Conservation (phyloP, 2,113 vertebrate species). For the Oplegnathus fasciatus region DNA sequence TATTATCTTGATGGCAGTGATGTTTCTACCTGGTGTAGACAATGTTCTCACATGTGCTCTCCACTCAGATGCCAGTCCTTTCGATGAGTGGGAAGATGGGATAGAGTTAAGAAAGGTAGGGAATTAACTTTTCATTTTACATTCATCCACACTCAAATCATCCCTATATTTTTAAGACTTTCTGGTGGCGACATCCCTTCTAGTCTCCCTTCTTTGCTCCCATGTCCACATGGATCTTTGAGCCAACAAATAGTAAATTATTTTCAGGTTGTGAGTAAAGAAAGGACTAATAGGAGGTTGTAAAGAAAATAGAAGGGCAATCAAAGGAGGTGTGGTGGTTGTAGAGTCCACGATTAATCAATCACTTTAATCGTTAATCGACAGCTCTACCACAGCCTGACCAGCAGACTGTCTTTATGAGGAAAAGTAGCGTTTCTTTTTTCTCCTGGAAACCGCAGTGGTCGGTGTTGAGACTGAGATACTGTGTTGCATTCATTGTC, state of each 20-base stretch:
- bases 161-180: neutral
- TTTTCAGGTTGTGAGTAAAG: neutral
- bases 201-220: neutral
- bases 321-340: neutral
- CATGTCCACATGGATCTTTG: neutral
- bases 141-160: neutral
- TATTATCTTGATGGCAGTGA: neutral
- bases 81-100: slow-evolving; percentile 64
- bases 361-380: neutral
- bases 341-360: neutral
- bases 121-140: neutral
- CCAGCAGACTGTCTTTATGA: neutral
- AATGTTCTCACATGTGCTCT: slow-evolving; percentile 6
- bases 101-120: slow-evolving; percentile 69
- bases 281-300: neutral
- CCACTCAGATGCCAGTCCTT: slow-evolving; percentile 64
- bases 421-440: neutral
- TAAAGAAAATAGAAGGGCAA: too few relatives aligned
- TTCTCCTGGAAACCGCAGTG: neutral
- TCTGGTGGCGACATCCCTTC: too few relatives aligned
- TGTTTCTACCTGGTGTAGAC: neutral
- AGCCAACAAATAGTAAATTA: neutral
- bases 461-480: neutral
- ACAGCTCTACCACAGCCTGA: neutral
- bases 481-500: neutral